Conservation (phyloP, 2,888 invertebrate genomes). For the Sclerodermus sp. region DNA sequence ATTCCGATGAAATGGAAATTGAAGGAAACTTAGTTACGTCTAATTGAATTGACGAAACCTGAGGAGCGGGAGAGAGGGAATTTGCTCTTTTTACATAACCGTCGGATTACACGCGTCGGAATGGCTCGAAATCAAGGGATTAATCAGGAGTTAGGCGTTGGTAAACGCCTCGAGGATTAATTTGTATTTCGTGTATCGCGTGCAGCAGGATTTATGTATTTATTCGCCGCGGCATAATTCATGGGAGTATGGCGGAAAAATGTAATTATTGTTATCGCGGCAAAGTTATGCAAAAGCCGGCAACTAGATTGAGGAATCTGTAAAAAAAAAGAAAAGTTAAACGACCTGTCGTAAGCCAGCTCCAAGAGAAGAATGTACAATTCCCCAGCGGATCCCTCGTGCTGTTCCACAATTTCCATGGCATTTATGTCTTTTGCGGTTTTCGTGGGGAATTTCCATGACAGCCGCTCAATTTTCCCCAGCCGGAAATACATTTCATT, state of each 20-base stretch:
- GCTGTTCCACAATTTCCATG: conserved; percentile 33
- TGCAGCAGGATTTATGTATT: no score
- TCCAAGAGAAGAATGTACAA: conserved; percentile 42
- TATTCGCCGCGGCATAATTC: background rate
- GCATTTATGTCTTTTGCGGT: conserved; percentile 32
- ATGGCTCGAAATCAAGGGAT: no score
- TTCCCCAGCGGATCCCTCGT: conserved; percentile 36
- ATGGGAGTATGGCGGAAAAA: background rate
- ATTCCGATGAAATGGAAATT: no score
- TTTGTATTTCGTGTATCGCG: no score
- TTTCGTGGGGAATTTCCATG: conserved; percentile 39
- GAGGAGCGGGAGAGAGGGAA: no score
- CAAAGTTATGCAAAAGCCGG: conserved; percentile 19
- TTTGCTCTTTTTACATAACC: no score
- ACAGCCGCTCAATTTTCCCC: conserved; percentile 30
- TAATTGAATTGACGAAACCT: no score
- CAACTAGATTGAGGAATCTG: background rate
- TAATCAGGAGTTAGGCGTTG: no score
- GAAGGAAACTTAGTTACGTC: no score
- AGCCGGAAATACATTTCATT: conserved; percentile 33
- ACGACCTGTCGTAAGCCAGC: conserved; percentile 45
- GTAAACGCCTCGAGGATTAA: no score
- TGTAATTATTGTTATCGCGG: background rate
- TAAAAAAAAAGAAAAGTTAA: conserved; percentile 8
- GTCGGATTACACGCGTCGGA: no score